Evolutionary conservation across 2,797 vertebrate species (phyloP), one percentile per base, ranked within the genome.

Genomic region (Ctenosaura bakeri): DNA sequence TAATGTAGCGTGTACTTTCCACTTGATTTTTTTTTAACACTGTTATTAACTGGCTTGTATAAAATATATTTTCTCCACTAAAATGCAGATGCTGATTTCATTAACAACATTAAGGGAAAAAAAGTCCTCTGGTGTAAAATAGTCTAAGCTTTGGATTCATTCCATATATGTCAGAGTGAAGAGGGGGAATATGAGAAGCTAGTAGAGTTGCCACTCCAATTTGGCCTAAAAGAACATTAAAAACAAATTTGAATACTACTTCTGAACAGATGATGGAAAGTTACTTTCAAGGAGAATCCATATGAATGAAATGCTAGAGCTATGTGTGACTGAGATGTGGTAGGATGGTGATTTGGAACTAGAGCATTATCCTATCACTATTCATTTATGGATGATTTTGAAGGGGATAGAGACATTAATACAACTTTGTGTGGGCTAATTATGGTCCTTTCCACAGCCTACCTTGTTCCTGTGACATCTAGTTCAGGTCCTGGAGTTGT

Each of bases 1-100:
- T 87, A 90, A 90, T 77, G 89, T 83, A 77, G 85, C 66, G 10
- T 90, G 46, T 29, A 24, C n/a, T 74, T 87, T 87, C 71, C 89
- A 56, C 73, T 87, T 52, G 77, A 35, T 81, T 82, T 74, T 74
- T 77, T 76, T 52, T 6, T 42, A 64, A 83, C 46, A 56, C 4
- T 2, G 2, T 76, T 90, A 83, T 87, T 64, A 79, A 83, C 69
- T 64, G 69, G 56, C 56, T 87, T 54, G 71, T 54, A 83, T 42
- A 78, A 90, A 77, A 90, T 77, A 50, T 54, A 87, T 69, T 42
- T 76, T 59, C 66, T 16, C 24, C 35, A 66, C 71, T 76, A 87
- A 87, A 87, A 83, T 35, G 76, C 38, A 90, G 69, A 76, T 83
- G 38, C 69, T 77, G 71, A 42, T 77, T 90, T 77, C 46, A 83